phyloP scores from a whole-genome alignment of 2,113 vertebrate species.

The Salvelinus namaycush region DNA sequence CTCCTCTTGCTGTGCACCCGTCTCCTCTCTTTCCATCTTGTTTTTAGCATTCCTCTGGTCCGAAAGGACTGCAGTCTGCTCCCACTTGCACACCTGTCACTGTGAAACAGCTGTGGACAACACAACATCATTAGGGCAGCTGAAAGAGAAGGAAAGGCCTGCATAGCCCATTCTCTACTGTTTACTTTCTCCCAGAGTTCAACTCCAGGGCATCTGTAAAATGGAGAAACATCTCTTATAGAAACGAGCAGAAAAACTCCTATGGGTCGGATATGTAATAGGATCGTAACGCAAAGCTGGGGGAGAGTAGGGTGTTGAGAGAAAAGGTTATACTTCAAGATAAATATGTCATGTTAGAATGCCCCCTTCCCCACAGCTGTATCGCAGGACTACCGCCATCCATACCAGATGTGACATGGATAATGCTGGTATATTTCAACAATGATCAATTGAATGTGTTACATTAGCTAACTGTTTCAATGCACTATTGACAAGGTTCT shows the following conservation, averaged over 20 bases:
- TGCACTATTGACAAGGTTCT: too few species aligned
- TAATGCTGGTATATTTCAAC: conserved; percentile 7
- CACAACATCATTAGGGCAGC: conserved; percentile 76
- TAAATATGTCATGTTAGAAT: conserved; percentile 45
- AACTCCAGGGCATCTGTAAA: conserved; percentile 61
- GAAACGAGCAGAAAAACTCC: conserved; percentile 46
- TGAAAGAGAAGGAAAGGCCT: conserved; percentile 68
- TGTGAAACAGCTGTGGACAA: conserved; percentile 72
- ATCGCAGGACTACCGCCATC: too few species aligned
- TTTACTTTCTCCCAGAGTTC: conserved; percentile 62
- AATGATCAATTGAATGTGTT: conserved; percentile 22
- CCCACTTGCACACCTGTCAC: conserved; percentile 74
- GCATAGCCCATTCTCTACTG: conserved; percentile 29
- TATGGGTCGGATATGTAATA: conserved; percentile 39
- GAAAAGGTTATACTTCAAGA: conserved; percentile 43
- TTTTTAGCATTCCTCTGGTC: conserved; percentile 64
- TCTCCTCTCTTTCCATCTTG: conserved; percentile 72
- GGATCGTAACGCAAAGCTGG: conserved; percentile 54
- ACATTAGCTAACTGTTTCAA: conserved; percentile 5
- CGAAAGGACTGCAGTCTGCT: conserved; percentile 48
- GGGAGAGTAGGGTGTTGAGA: conserved; percentile 57
- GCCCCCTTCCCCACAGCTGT: not conserved
- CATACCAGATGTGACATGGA: not conserved
- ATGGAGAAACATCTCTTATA: conserved; percentile 53
- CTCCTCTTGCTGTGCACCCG: conserved; percentile 53